Percentiles rank a stretch among this genome's conserved stretches.
These are phyloP conservation scores for Pogonocichla stellata DNA, from an alignment of 2,113 vertebrate genomes.

Conservation along the genomic window DNA sequence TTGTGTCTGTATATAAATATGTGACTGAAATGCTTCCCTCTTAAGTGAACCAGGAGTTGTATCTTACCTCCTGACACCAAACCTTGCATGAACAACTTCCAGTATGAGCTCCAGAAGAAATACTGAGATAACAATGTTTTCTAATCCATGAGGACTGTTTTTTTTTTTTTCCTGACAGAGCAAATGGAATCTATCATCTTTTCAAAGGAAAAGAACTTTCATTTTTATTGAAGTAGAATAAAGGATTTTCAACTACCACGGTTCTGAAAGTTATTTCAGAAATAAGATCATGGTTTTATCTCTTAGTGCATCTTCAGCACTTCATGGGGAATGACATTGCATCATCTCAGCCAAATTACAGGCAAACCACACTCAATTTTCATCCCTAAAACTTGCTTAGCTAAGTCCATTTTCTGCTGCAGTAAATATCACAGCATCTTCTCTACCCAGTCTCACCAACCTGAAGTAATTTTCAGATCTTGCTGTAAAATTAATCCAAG, in stretches of 20 bases:
- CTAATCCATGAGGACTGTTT: background rate
- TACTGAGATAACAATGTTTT: background rate
- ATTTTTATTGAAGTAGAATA: background rate
- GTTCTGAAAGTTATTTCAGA: background rate
- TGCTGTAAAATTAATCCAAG: background rate
- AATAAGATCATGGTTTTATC: background rate
- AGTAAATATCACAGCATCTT: background rate
- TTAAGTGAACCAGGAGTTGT: background rate
- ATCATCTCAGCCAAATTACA: background rate
- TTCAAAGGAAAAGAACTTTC: background rate
- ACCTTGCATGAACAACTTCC: background rate
- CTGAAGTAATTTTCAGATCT: background rate
- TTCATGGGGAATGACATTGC: background rate
- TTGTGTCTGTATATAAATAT: background rate
- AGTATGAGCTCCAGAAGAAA: background rate
- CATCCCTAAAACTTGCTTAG: background rate
- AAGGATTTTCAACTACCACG: background rate
- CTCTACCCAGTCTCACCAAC: background rate
- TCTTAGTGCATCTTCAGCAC: background rate
- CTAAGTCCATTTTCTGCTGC: background rate
- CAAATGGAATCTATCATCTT: background rate
- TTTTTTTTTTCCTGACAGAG: background rate
- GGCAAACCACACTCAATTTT: background rate
- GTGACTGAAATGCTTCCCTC: background rate
- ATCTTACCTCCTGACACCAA: background rate